Percentiles rank a stretch among this genome's conserved stretches.
Evolutionary conservation across 2,797 vertebrate species (phyloP).

Genomic region (Semotilus atromaculatus): DNA sequence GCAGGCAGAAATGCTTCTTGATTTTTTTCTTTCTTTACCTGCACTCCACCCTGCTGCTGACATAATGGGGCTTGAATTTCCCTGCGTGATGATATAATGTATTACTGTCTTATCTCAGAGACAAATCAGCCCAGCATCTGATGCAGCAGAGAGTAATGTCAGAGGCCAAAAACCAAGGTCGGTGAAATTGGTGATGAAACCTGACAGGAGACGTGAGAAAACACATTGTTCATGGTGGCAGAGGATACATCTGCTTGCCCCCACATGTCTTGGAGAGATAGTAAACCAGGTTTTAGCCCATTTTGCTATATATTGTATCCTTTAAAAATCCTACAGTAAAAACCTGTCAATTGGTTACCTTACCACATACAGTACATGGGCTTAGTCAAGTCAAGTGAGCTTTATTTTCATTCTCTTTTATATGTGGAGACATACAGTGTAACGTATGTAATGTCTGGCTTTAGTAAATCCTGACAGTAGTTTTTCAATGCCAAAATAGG

Average conservation of each 20-base stretch:
- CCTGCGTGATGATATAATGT: slow-evolving; percentile 54
- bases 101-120: slow-evolving; percentile 54
- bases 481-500: background rate
- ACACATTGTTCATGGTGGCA: background rate
- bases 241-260: slow-evolving; percentile 14
- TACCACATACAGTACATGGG: background rate
- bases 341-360: background rate
- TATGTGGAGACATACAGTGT: background rate
- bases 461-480: background rate
- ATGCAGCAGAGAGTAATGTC: slow-evolving; percentile 42
- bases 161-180: slow-evolving; percentile 52
- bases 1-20: slow-evolving; percentile 47
- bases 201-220: slow-evolving; percentile 43
- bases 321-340: background rate
- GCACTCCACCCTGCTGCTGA: slow-evolving; percentile 48
- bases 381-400: background rate
- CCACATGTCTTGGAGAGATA: background rate
- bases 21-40: slow-evolving; percentile 50
- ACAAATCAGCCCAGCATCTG: slow-evolving; percentile 50
- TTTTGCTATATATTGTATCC: background rate
- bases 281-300: background rate
- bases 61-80: slow-evolving; percentile 57
- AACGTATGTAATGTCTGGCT: background rate
- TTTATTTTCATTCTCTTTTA: background rate
- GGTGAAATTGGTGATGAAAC: slow-evolving; percentile 46